Conservation (phyloP, 1,140 invertebrate genomes). For the Psilanteris sp. region DNA sequence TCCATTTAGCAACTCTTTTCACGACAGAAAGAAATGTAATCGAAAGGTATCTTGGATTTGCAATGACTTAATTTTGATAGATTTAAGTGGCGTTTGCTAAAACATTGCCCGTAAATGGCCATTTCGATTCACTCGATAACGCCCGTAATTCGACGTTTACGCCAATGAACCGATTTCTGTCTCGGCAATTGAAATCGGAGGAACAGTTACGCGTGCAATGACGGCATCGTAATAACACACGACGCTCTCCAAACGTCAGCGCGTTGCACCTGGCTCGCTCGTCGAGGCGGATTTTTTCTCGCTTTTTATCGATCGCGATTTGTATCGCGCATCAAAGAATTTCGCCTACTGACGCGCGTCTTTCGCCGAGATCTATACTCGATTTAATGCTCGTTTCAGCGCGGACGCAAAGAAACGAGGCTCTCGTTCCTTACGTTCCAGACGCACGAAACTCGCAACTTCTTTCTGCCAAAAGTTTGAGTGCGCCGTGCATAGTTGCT, state of each 20-base stretch:
- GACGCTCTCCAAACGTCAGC: slow-evolving; percentile 40
- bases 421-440: slow-evolving; percentile 57
- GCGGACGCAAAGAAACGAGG: slow-evolving; percentile 48
- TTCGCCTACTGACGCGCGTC: slow-evolving; percentile 65
- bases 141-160: no score
- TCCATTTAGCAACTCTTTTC: no score
- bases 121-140: no score
- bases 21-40: no score
- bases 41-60: no score
- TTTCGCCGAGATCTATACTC: slow-evolving; percentile 30
- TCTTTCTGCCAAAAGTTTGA: slow-evolving; percentile 54
- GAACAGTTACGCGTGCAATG: slow-evolving; percentile 50
- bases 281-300: slow-evolving; percentile 43
- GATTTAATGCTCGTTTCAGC: slow-evolving; percentile 50
- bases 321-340: slow-evolving; percentile 63
- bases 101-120: no score
- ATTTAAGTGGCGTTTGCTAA: no score
- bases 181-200: no score
- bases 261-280: slow-evolving; percentile 59
- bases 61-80: no score
- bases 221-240: slow-evolving; percentile 15
- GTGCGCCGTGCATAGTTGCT: slow-evolving; percentile 55
- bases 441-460: slow-evolving; percentile 53
- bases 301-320: slow-evolving; percentile 64
- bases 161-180: no score